These are phyloP conservation scores for Hydractinia echinata DNA, from an alignment of 30 jellyfish, hydroid and myxozoan genomes.

Conservation along the genomic window DNA sequence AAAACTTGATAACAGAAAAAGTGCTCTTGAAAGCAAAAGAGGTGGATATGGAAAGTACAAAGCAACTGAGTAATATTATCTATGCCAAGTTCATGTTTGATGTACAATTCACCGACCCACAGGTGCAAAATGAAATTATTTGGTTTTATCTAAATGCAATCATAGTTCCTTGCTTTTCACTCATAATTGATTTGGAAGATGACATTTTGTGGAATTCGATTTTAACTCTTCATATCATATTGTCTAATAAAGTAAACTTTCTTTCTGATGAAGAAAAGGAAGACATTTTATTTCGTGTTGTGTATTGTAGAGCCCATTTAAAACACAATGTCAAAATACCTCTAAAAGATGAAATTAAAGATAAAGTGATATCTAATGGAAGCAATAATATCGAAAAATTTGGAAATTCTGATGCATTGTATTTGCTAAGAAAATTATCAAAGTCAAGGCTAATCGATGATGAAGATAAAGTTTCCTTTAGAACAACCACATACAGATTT, in stretches of 20 bases:
- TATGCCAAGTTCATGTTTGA: too few species aligned
- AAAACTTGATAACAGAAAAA: too few species aligned
- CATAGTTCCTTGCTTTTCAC: neutral
- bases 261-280: neutral
- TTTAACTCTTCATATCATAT: neutral
- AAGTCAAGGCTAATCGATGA: neutral
- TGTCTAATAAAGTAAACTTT: neutral
- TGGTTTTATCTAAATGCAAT: neutral
- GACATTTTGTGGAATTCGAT: neutral
- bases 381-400: neutral
- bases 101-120: too few species aligned
- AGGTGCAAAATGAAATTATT: too few species aligned
- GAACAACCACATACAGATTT: too few species aligned
- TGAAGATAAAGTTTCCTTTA: neutral
- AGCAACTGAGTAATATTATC: too few species aligned
- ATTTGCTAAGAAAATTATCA: neutral
- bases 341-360: neutral
- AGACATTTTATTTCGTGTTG: neutral
- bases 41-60: too few species aligned
- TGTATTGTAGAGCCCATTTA: neutral
- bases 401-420: constrained; percentile 3
- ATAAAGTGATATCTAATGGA: neutral
- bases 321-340: neutral
- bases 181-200: neutral
- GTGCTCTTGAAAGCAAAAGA: too few species aligned